Percentiles rank a stretch among this genome's conserved stretches.
phyloP scores from a whole-genome alignment of 1,140 invertebrate species.

The Ridgeia piscesae region DNA sequence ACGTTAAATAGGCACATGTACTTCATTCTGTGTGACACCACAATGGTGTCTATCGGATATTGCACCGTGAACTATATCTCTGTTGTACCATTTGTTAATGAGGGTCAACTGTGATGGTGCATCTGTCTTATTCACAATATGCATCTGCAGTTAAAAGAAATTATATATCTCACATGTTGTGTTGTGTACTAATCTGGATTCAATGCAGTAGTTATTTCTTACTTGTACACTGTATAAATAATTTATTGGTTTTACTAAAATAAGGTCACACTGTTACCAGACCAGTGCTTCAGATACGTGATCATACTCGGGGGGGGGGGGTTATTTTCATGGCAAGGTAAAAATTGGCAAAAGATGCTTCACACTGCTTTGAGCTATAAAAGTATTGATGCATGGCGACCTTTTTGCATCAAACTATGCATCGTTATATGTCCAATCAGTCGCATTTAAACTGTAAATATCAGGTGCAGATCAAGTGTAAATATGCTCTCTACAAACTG shows the following conservation, averaged over 20 bases:
- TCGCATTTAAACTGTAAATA: neutral
- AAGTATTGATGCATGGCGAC: neutral
- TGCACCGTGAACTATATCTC: neutral
- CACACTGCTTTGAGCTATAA: neutral
- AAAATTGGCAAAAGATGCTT: too few species aligned
- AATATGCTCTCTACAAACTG: neutral
- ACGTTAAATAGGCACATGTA: neutral
- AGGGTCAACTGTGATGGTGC: neutral
- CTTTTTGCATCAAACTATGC: neutral
- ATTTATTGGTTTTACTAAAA: neutral
- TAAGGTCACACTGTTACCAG: neutral
- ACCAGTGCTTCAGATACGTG: neutral
- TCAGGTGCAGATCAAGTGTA: neutral
- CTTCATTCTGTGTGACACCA: neutral
- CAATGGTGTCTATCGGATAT: neutral
- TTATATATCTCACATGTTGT: neutral
- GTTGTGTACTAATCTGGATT: neutral
- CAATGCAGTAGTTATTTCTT: neutral
- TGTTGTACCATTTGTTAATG: neutral
- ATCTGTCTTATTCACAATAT: neutral
- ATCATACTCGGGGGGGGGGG: neutral
- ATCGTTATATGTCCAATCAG: neutral
- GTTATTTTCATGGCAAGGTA: neutral
- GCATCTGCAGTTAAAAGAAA: neutral
- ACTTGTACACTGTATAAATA: neutral